Conservation (phyloP, 2,888 invertebrate genomes). For the Cataglyphis albicans region DNA sequence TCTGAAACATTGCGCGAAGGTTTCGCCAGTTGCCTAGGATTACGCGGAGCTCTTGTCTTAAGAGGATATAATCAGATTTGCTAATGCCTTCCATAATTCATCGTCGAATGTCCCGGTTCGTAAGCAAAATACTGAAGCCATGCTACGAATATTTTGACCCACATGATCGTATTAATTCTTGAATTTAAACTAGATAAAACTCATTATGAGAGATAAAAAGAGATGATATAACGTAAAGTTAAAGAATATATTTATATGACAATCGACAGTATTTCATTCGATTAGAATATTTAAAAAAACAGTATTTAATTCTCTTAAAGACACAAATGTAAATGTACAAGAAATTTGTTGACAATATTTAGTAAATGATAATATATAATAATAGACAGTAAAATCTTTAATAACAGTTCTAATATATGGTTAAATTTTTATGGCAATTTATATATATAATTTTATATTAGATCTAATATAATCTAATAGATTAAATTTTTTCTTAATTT, state of each 20-base stretch:
- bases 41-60: slow-evolving; percentile 47
- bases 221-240: not conserved
- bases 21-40: slow-evolving; percentile 53
- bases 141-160: slow-evolving; percentile 16
- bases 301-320: no score
- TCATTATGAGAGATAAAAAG: not conserved
- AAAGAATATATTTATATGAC: not conserved
- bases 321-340: not conserved
- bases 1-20: slow-evolving; percentile 49
- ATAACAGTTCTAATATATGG: not conserved
- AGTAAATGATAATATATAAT: not conserved
- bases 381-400: not conserved
- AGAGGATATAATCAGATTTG: slow-evolving; percentile 50
- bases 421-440: not conserved
- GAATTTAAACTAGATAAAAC: slow-evolving; percentile 1
- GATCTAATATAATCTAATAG: no score
- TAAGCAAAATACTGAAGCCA: slow-evolving; percentile 8
- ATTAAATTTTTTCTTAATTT: not conserved
- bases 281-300: not conserved
- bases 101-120: slow-evolving; percentile 22
- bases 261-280: not conserved
- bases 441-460: no score
- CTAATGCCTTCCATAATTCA: slow-evolving; percentile 42
- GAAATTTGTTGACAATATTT: not conserved
- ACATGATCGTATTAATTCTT: not conserved